These are phyloP conservation scores for Onthophagus sagittarius DNA, from an alignment of 2,888 invertebrate species.

Conservation along the genomic window DNA sequence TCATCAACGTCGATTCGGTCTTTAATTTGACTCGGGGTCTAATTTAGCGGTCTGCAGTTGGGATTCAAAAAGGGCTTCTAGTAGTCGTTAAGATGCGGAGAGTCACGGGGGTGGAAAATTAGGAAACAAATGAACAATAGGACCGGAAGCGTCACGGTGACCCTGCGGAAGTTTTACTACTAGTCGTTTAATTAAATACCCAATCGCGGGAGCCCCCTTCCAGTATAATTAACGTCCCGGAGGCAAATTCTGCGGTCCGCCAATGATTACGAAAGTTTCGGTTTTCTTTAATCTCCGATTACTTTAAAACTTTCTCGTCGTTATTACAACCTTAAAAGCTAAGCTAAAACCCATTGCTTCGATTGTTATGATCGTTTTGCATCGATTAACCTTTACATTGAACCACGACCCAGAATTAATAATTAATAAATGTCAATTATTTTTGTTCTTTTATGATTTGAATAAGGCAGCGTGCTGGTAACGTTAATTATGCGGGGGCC, in stretches of 20 bases:
- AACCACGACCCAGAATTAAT: neutral
- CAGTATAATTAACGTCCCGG: neutral
- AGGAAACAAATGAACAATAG: constrained; percentile 9
- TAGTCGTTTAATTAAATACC: neutral
- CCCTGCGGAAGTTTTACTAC: neutral
- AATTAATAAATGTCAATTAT: constrained; percentile 1
- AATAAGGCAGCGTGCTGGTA: neutral
- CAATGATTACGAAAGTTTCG: neutral
- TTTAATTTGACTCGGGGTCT: constrained; percentile 4
- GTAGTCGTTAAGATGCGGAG: neutral
- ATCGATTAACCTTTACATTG: neutral
- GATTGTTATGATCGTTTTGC: neutral
- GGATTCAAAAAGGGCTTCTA: neutral
- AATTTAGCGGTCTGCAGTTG: constrained; percentile 5
- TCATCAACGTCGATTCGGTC: neutral
- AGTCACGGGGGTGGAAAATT: constrained; percentile 1
- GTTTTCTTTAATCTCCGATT: constrained; percentile 1
- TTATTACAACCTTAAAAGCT: neutral
- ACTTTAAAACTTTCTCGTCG: neutral
- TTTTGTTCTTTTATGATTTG: neutral
- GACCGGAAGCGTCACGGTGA: neutral
- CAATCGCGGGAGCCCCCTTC: neutral
- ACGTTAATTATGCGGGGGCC: neutral
- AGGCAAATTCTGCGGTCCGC: neutral
- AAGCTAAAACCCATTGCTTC: too few relatives aligned